Base-by-base conservation (phyloP, 1,140 invertebrate genomes). In the Trissolcus basalis region DNA sequence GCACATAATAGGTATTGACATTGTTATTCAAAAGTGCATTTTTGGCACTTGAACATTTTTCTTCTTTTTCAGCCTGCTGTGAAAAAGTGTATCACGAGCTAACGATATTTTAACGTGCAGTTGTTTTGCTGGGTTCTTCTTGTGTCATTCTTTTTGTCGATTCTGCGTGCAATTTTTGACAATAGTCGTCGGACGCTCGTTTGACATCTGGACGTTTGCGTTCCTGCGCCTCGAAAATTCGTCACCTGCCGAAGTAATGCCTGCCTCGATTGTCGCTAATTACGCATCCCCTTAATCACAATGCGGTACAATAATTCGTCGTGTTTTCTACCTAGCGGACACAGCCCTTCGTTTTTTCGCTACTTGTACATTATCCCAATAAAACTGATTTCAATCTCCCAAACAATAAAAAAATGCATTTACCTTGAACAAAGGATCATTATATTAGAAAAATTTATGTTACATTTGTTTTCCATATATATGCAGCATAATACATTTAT, bases 151-250 rank as follows among this genome's bases (percentile, higher is more conserved):
- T 48, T 48, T 36, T 68, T 36, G 27, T 14, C 19, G 19, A 27
- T 27, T 27, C 2, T 43, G 49, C 33, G 58, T 49, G 45, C 19
- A 44, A 50, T 27, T 27, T 56, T 63, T 35, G 35, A 56, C 67
- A 61, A 63, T 61, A 56, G 45, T 50, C 14, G 19, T 15, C 48
- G 54, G 64, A 51, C 41, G 36, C 48, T 19, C 32, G 16, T 70
- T 63, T 61, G 67, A 71, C 68, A 71, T 71, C 68, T 63, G 68
- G 68, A 27, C 53, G 14, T 39, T 59, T 8, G 45, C 41, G 49
- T 69, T 60, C 55, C 15, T 49, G 15, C 67, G 48, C 19, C 44
- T 55, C 32, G 19, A 27, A 61, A 70, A 61, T 56, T 63, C 49
- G 67, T 70, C 67, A 61, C 67, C 67, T 70, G 67, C 56, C 27